phyloP scores from a whole-genome alignment of 2,113 vertebrate species.

The Triplophysa tibetana region DNA sequence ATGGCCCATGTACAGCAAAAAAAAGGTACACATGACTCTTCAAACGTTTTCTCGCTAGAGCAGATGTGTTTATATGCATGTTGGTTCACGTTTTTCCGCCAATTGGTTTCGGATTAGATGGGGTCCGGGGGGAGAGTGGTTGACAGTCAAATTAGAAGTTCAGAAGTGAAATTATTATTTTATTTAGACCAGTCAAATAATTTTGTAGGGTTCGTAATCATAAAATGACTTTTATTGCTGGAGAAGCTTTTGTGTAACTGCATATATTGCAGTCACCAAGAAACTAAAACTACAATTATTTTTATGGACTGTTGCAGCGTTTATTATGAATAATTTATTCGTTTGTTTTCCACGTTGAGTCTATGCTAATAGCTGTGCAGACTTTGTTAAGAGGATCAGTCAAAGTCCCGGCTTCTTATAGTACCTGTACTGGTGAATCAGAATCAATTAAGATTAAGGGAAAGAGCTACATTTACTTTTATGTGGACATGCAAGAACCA shows the following conservation, averaged over 20 bases:
- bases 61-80: not conserved
- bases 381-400: not conserved
- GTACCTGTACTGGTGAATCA: too few relatives aligned
- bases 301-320: too few relatives aligned
- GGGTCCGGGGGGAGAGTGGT: not conserved
- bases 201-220: too few relatives aligned
- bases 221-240: too few relatives aligned
- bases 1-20: slow-evolving; percentile 16
- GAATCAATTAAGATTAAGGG: too few relatives aligned
- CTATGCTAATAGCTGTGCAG: not conserved
- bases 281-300: too few relatives aligned
- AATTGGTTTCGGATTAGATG: not conserved
- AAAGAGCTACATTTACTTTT: too few relatives aligned
- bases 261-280: too few relatives aligned
- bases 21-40: not conserved
- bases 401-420: not conserved
- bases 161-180: not conserved
- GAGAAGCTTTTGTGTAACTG: too few relatives aligned
- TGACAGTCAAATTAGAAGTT: not conserved
- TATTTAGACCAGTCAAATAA: not conserved
- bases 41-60: not conserved
- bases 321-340: too few relatives aligned
- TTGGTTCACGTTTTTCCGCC: not conserved
- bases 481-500: too few relatives aligned
- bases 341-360: too few relatives aligned